Evolutionary conservation across 2,797 vertebrate species (phyloP), one percentile per base, ranked within the genome.

Genomic region (Podarcis siculus): DNA sequence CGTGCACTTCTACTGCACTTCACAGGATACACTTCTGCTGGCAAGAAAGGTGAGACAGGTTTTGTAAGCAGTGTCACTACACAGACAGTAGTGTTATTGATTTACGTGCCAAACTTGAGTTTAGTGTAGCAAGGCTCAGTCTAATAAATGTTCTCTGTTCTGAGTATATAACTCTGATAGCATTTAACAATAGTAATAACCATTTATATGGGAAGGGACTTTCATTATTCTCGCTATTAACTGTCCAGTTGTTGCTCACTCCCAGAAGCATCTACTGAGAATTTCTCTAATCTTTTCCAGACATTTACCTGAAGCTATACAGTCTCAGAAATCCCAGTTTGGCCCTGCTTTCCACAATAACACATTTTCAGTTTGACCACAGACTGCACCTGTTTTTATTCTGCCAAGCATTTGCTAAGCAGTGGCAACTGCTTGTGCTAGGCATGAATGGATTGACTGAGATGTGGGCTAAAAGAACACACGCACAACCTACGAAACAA

Each of bases 381-480:
- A 89, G 71, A 83, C 8, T 75, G 83, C 73, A 35, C 21, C 9
- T 3, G 10, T 3, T 5, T 93, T 15, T 87, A 58, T 61, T 73
- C 45, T 85, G 8, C 17, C 80, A 78, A 73, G 49, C 79, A 58
- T 39, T 89, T 87, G 19, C 37, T 73, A n/a, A 79, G 17, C 1
- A 72, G 61, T 7, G 35, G 0, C 6, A 23, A 1, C 82, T 89
- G n/a, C 15, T 91, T 87, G 89, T 90, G 30, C 49, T 30, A 45
- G 76, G 32, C 4, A 4, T 82, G 45, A 80, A 25, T 37, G n/a
- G 67, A 45, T 77, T 79, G 19, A 86, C 25, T 55, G 90, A 69
- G 17, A 87, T 4, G 8, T 0, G 0, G 23, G 35, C 32, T 15
- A 71, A 92, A 90, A 86, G 30, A 1, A 21, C 21, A 77, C 25